Conservation (phyloP, 2,797 vertebrate species). For the Crenichthys baileyi region DNA sequence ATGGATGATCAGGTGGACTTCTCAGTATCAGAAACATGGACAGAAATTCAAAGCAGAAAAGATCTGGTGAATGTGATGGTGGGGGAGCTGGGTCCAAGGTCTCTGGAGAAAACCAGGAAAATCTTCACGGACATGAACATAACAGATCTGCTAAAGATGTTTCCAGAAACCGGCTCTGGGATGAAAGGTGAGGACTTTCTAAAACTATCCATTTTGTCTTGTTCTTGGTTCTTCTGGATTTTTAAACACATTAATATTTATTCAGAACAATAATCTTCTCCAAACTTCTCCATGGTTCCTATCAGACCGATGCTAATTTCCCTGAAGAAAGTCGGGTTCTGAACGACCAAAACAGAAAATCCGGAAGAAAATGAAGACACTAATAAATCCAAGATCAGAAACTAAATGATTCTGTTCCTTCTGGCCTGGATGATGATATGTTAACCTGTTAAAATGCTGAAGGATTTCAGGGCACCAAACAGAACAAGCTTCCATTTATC, state of each 20-base stretch:
- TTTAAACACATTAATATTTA: neutral
- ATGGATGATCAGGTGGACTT: neutral
- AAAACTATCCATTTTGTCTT: no score
- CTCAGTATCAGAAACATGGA: neutral
- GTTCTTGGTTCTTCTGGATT: neutral
- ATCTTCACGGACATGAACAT: constrained; percentile 18
- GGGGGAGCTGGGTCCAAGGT: neutral
- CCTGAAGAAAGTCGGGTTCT: no score
- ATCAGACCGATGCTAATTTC: neutral
- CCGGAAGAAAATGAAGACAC: no score
- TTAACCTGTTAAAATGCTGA: no score
- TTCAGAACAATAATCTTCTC: no score
- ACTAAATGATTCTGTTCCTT: neutral
- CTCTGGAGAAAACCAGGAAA: constrained; percentile 12
- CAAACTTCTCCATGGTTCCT: neutral
- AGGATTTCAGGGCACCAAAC: no score
- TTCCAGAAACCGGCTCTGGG: neutral
- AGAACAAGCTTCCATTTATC: neutral
- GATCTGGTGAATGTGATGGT: neutral
- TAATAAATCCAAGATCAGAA: neutral
- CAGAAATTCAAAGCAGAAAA: neutral
- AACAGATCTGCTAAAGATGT: constrained; percentile 5
- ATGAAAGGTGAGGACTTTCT: neutral
- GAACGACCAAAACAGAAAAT: no score
- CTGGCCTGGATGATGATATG: neutral